These are phyloP conservation scores for Chymomyza caudatula DNA, from an alignment of 2,888 invertebrate species.

Conservation along the genomic window DNA sequence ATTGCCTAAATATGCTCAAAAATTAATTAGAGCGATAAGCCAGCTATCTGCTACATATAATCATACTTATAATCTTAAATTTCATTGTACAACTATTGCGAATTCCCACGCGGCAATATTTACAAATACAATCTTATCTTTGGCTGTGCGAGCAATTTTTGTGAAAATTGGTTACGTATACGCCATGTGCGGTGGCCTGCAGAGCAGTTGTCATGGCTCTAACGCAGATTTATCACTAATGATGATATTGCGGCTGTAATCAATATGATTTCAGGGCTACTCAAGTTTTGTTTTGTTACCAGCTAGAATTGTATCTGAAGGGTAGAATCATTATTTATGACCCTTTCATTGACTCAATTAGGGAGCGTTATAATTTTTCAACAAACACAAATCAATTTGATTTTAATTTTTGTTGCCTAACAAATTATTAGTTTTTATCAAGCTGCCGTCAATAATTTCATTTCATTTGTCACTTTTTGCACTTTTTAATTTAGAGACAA, in stretches of 20 bases:
- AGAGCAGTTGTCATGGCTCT: neutral
- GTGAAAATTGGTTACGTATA: neutral
- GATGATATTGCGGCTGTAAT: neutral
- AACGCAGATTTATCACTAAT: neutral
- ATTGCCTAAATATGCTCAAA: neutral
- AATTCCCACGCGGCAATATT: too few relatives aligned
- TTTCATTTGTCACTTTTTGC: neutral
- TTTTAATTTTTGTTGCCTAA: neutral
- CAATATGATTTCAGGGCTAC: neutral
- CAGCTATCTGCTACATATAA: neutral
- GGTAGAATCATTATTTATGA: slow-evolving; percentile 5
- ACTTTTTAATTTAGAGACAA: neutral
- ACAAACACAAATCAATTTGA: neutral
- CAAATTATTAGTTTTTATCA: neutral
- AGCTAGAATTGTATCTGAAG: neutral
- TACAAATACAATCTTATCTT: neutral
- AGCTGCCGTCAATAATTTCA: neutral
- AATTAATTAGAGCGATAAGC: neutral
- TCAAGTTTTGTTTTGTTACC: neutral
- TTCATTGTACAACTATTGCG: neutral
- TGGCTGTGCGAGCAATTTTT: neutral
- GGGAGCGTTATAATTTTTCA: slow-evolving; percentile 3
- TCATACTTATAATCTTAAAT: neutral
- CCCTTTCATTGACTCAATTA: slow-evolving; percentile 53
- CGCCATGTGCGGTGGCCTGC: neutral